Evolutionary conservation across 2,113 vertebrate genomes (phyloP), one percentile per base, ranked within the genome.

Genomic region (Mobula hypostoma): DNA sequence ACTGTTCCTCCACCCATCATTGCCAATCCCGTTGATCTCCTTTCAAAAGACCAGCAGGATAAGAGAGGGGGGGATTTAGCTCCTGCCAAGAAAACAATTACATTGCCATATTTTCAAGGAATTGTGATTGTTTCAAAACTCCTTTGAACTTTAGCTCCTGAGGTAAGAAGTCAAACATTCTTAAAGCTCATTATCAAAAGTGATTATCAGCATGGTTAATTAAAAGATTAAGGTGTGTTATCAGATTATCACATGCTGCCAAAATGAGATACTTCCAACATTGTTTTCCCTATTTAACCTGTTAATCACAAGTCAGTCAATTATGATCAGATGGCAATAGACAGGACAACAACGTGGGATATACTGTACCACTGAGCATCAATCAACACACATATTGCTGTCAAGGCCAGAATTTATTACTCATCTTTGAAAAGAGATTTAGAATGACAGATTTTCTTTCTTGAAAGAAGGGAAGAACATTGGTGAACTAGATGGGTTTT

Each of bases 1-100:
- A 29, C 91, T 7, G 2, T 40, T 9, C 68, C 66, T 17, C 15
- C 32, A 21, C 58, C 88, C 27, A 70, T 70, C 68, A 70, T 17
- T 70, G 12, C 72, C 72, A 74, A 24, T 15, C 68, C 91, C 68
- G 56, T 74, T 93, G 36, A 74, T 56, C 36, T 48, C 68, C 70
- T 56, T 24, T 93, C 91, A 93, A 93, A 93, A 93, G 91, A 74
- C 70, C 91, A 93, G 68, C 91, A 93, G 68, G 68, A 40, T 48
- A 93, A 36, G 40, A 93, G 74, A 56, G 68, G 36, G 91, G 48
- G 36, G 56, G 91, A 74, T 93, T 93, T 93, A 93, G 70, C 32
- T 93, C 91, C 40, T 93, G 70, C 68, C 91, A 93, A 40, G 91
- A 93, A 93, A 93, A 93, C 91, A 93, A 93, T 93, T 70, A 56